A percentile compares a stretch with the other conserved stretches of the same genome.
Evolutionary conservation across 2,113 vertebrate species (phyloP).

Genomic region (Indicator maculatus): DNA sequence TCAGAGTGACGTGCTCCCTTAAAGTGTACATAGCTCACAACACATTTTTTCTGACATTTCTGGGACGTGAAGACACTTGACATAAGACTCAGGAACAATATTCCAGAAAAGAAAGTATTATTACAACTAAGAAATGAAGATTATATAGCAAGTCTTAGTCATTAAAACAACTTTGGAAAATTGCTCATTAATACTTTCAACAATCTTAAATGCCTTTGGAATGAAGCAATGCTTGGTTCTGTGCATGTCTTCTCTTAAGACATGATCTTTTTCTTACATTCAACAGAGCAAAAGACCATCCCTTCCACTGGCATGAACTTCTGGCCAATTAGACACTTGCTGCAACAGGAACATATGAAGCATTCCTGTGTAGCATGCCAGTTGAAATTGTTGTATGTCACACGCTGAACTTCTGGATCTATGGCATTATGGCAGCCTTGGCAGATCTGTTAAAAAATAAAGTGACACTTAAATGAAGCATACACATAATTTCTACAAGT

Average conservation of each 20-base stretch:
- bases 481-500: neutral
- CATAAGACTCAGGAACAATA: neutral
- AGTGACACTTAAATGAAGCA: neutral
- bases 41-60: neutral
- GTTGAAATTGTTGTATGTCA: slow-evolving; percentile 89
- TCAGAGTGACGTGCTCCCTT: neutral
- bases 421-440: slow-evolving; percentile 87
- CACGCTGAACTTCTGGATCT: slow-evolving; percentile 93
- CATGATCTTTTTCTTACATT: slow-evolving; percentile 92
- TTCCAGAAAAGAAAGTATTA: neutral
- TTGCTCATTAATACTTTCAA: slow-evolving; percentile 25
- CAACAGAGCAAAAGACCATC: slow-evolving; percentile 91
- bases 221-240: slow-evolving; percentile 13
- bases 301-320: slow-evolving; percentile 92
- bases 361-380: slow-evolving; percentile 91
- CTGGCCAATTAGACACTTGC: slow-evolving; percentile 90
- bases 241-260: slow-evolving; percentile 49
- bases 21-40: neutral
- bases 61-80: neutral
- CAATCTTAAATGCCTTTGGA: slow-evolving; percentile 60
- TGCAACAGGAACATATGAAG: slow-evolving; percentile 93
- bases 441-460: slow-evolving; percentile 82
- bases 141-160: neutral
- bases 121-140: neutral
- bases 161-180: slow-evolving; percentile 63